Evolutionary conservation across 2,888 invertebrate species (phyloP).

Genomic region (Noctua janthe): DNA sequence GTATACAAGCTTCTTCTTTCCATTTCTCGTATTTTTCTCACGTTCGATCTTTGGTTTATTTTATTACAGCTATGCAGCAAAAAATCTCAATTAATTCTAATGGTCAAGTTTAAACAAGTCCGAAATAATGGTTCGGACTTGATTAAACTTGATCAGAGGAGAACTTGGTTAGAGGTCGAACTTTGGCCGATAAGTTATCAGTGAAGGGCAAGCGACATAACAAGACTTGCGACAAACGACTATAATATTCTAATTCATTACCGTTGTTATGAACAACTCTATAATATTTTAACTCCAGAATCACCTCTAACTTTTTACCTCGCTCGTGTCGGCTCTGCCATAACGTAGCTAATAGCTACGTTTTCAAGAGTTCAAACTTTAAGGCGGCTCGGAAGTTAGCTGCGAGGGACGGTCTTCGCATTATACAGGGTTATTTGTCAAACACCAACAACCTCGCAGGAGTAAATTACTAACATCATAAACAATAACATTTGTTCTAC

Average conservation of each 20-base stretch:
- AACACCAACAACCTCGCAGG: no score
- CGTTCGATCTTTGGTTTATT: background rate
- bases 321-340: background rate
- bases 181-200: conserved; percentile 31
- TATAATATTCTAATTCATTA: background rate
- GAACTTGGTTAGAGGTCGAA: background rate
- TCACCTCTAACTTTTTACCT: background rate
- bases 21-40: background rate
- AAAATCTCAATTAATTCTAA: background rate
- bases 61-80: background rate
- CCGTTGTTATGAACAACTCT: background rate
- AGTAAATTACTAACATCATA: no score
- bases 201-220: background rate
- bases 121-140: no score
- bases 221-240: background rate
- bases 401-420: no score
- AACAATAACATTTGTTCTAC: no score
- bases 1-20: background rate
- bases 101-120: background rate
- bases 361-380: no score
- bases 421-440: no score
- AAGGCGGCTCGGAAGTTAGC: no score
- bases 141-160: no score
- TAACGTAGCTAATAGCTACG: background rate
- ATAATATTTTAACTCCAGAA: background rate